Percentiles rank a stretch among this genome's conserved stretches.
Evolutionary conservation across 2,888 invertebrate species (phyloP).

Genomic region (Iselma pallidipennis): DNA sequence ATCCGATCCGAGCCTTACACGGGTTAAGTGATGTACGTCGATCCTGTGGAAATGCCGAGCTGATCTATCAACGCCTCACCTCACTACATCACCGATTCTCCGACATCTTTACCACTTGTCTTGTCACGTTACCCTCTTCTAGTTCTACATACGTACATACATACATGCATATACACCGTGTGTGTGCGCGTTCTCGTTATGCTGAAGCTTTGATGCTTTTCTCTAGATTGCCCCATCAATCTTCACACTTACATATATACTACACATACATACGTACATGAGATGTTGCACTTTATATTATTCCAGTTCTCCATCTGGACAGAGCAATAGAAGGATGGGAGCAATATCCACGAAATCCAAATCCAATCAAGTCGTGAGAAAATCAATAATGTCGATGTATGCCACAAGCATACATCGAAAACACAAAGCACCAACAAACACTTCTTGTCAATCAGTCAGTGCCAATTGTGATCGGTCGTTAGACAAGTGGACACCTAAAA

Average conservation of each 20-base stretch:
- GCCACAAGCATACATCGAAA: not conserved
- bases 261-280: constrained; percentile 17
- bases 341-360: not conserved
- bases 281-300: constrained; percentile 34
- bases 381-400: not conserved
- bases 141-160: constrained; percentile 13
- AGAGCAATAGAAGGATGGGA: not conserved
- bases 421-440: not conserved
- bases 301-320: constrained; percentile 13
- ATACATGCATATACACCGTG: not conserved
- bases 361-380: not conserved
- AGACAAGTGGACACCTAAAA: too few relatives aligned
- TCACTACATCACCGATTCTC: constrained; percentile 41
- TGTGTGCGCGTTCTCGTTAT: constrained; percentile 40
- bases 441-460: not conserved
- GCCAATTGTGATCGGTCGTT: too few relatives aligned
- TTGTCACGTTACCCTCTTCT: constrained; percentile 37
- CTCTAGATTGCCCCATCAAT: constrained; percentile 46
- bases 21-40: constrained; percentile 43
- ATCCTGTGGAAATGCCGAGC: constrained; percentile 35
- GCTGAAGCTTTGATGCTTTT: constrained; percentile 45
- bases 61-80: constrained; percentile 48
- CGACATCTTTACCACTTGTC: constrained; percentile 47
- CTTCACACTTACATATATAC: constrained; percentile 25
- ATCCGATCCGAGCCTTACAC: constrained; percentile 39